Evolutionary conservation across 2,888 invertebrate species (phyloP).

Genomic region (Chrysotoxum bicinctum): DNA sequence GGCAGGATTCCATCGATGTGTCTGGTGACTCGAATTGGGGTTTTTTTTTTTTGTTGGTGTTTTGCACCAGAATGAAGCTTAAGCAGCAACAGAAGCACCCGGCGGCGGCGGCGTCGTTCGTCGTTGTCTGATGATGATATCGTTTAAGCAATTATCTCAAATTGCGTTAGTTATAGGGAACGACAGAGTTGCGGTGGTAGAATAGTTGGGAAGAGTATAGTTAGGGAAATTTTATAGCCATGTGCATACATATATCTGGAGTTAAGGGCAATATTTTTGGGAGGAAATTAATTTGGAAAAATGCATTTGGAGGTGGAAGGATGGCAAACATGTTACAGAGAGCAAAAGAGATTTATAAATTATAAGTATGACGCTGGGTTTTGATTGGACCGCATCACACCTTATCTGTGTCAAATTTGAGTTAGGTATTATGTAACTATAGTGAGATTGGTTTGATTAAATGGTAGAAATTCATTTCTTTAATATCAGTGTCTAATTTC

Average conservation of each 20-base stretch:
- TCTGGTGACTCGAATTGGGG: slow-evolving; percentile 22
- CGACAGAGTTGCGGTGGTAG: neutral
- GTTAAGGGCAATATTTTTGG: neutral
- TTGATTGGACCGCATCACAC: too few species aligned
- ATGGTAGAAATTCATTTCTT: too few species aligned
- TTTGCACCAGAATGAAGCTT: slow-evolving; percentile 20
- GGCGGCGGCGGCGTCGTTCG: neutral
- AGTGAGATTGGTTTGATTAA: too few species aligned
- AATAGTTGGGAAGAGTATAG: slow-evolving; percentile 3
- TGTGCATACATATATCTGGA: neutral
- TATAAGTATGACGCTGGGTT: too few species aligned
- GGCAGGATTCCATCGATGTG: slow-evolving; percentile 64
- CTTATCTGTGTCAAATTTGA: too few species aligned
- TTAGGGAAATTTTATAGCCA: slow-evolving; percentile 40
- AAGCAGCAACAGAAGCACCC: neutral
- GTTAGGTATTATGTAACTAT: too few species aligned
- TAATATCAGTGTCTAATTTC: too few species aligned
- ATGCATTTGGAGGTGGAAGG: neutral
- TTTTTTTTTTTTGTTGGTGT: slow-evolving; percentile 3
- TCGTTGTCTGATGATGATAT: too few species aligned
- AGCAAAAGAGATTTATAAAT: neutral
- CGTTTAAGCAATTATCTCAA: slow-evolving; percentile 71
- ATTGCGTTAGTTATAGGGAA: slow-evolving; percentile 44
- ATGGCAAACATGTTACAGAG: neutral
- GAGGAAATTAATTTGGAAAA: neutral